phyloP scores from a whole-genome alignment of 2,888 invertebrate genomes.

The Microctonus aethiopoides region DNA sequence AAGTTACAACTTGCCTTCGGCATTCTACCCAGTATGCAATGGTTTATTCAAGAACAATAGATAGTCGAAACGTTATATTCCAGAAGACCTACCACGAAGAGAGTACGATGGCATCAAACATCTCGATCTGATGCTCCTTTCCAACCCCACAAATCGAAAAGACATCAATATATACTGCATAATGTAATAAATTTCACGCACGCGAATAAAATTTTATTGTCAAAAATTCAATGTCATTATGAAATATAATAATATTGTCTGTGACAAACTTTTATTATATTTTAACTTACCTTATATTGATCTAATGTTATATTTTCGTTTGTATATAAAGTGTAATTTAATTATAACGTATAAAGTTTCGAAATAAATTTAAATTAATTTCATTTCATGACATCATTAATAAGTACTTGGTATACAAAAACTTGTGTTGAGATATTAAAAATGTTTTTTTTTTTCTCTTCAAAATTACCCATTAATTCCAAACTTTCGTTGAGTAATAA shows the following conservation, averaged over 20 bases:
- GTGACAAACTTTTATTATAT: background rate
- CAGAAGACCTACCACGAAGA: constrained; percentile 55
- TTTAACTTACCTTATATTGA: background rate
- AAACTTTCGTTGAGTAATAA: background rate
- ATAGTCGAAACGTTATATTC: constrained; percentile 42
- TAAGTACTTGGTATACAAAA: background rate
- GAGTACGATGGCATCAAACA: constrained; percentile 55
- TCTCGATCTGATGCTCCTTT: constrained; percentile 24
- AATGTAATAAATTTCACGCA: constrained; percentile 11
- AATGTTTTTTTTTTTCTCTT: background rate
- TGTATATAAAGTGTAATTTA: background rate
- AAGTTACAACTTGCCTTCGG: constrained; percentile 48
- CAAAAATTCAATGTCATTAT: background rate
- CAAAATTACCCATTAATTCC: background rate
- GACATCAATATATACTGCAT: background rate
- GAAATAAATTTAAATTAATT: background rate
- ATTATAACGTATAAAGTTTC: background rate
- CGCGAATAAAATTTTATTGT: constrained; percentile 1
- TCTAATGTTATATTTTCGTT: background rate
- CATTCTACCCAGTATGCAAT: constrained; percentile 52
- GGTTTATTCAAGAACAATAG: constrained; percentile 62
- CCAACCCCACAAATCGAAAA: constrained; percentile 10
- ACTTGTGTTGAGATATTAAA: background rate
- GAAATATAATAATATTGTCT: too few species aligned
- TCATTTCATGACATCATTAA: background rate